phyloP scores from a whole-genome alignment of 2,888 invertebrate species.

The Sympetrum striolatum region DNA sequence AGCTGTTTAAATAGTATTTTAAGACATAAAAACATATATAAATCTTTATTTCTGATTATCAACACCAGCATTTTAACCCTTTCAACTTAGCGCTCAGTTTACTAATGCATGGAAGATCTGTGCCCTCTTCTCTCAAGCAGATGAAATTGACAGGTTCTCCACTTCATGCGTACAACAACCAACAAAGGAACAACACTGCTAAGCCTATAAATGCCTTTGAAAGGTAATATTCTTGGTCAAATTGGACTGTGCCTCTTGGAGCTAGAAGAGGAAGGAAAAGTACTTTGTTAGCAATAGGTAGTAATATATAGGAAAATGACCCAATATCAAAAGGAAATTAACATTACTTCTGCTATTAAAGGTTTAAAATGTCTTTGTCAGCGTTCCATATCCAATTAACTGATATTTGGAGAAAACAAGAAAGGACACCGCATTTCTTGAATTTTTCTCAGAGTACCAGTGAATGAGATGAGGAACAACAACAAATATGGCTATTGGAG shows the following conservation, averaged over 20 bases:
- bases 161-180: constrained; percentile 84
- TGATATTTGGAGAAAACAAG: too few species aligned
- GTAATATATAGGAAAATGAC: not conserved
- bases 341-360: too few species aligned
- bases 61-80: not conserved
- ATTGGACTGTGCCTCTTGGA: constrained; percentile 83
- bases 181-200: constrained; percentile 87
- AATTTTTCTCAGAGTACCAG: too few species aligned
- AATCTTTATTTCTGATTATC: not conserved
- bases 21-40: not conserved
- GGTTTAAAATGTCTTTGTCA: too few species aligned
- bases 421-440: too few species aligned
- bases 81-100: not conserved
- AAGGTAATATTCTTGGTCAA: constrained; percentile 89
- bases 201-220: constrained; percentile 94
- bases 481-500: too few species aligned
- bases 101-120: constrained; percentile 13
- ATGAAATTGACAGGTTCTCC: not conserved
- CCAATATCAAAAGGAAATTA: constrained; percentile 5
- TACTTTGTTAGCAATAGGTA: not conserved
- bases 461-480: too few species aligned
- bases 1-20: not conserved
- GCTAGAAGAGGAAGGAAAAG: constrained; percentile 61
- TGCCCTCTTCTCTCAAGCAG: not conserved
- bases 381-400: too few species aligned